These are phyloP conservation scores for Chrysodeixis includens DNA, from an alignment of 2,888 invertebrate species.

Conservation along the genomic window DNA sequence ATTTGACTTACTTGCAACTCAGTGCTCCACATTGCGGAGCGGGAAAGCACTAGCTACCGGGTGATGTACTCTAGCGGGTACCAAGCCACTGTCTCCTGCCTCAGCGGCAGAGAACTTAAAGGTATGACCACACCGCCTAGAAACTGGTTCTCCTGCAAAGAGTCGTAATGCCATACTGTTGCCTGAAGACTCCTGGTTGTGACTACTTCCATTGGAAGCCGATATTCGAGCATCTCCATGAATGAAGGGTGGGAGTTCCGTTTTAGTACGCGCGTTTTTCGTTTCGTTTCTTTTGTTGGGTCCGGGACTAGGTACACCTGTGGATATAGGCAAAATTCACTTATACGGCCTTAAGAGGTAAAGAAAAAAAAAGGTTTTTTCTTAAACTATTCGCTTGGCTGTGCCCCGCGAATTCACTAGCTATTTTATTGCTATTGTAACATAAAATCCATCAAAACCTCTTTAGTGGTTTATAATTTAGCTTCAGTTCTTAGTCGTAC, in stretches of 20 bases:
- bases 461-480: too few relatives aligned
- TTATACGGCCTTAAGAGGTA: too few relatives aligned
- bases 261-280: constrained; percentile 98
- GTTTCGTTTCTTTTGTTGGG: constrained; percentile 96
- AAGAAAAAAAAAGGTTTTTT: too few relatives aligned
- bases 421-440: too few relatives aligned
- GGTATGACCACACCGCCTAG: constrained; percentile 97
- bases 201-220: constrained; percentile 94
- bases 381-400: too few relatives aligned
- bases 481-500: constrained; percentile 77
- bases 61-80: constrained; percentile 91
- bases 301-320: constrained; percentile 96
- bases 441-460: too few relatives aligned
- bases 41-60: constrained; percentile 79
- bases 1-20: constrained; percentile 52
- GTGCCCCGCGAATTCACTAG: too few relatives aligned
- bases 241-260: constrained; percentile 98
- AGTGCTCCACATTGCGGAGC: constrained; percentile 78
- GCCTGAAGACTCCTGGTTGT: constrained; percentile 94
- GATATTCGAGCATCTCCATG: constrained; percentile 98
- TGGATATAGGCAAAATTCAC: neutral
- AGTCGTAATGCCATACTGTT: constrained; percentile 98
- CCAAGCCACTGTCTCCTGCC: constrained; percentile 95
- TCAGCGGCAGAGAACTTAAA: constrained; percentile 92
- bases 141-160: constrained; percentile 97